Percentiles rank a stretch among this genome's conserved stretches.
Evolutionary conservation across 2,888 invertebrate species (phyloP).

Genomic region (Drosophila limbata): DNA sequence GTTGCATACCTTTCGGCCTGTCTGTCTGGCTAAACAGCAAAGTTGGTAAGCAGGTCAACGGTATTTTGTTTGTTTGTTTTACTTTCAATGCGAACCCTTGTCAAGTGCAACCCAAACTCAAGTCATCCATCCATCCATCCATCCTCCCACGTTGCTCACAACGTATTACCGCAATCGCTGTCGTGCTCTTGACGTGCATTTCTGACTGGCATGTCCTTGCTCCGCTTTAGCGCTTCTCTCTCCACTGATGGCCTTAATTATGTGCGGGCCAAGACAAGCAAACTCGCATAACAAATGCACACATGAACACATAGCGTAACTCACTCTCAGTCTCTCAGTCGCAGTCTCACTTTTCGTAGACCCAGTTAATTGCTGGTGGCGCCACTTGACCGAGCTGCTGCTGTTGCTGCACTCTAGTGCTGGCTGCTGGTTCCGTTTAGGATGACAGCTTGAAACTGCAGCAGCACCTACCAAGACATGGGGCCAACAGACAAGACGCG

Average conservation of each 20-base stretch:
- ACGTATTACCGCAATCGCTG: slow-evolving; percentile 47
- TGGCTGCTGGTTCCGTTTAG: slow-evolving; percentile 47
- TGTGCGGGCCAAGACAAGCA: slow-evolving; percentile 64
- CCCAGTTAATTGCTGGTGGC: slow-evolving; percentile 76
- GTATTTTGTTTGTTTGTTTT: slow-evolving; percentile 70
- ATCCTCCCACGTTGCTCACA: slow-evolving; percentile 27
- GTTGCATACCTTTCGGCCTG: slow-evolving; percentile 62
- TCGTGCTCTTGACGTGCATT: slow-evolving; percentile 38
- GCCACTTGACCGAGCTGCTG: slow-evolving; percentile 76
- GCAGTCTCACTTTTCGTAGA: slow-evolving; percentile 24
- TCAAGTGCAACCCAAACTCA: slow-evolving; percentile 46
- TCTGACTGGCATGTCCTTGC: slow-evolving; percentile 65
- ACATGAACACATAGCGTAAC: slow-evolving; percentile 38
- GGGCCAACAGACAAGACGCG: slow-evolving; percentile 31
- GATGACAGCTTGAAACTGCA: slow-evolving; percentile 49
- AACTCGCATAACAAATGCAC: slow-evolving; percentile 55
- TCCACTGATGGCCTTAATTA: slow-evolving; percentile 75
- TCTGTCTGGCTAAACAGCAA: slow-evolving; percentile 13
- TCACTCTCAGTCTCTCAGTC: slow-evolving; percentile 6
- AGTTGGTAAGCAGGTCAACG: slow-evolving; percentile 29
- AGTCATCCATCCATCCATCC: slow-evolving; percentile 3
- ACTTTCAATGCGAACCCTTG: slow-evolving; percentile 74
- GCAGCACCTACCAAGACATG: slow-evolving; percentile 41
- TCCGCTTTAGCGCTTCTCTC: slow-evolving; percentile 67
- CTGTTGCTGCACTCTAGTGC: slow-evolving; percentile 23